Base-by-base conservation (phyloP, 1,140 invertebrate species). In the Uloborus diversus region DNA sequence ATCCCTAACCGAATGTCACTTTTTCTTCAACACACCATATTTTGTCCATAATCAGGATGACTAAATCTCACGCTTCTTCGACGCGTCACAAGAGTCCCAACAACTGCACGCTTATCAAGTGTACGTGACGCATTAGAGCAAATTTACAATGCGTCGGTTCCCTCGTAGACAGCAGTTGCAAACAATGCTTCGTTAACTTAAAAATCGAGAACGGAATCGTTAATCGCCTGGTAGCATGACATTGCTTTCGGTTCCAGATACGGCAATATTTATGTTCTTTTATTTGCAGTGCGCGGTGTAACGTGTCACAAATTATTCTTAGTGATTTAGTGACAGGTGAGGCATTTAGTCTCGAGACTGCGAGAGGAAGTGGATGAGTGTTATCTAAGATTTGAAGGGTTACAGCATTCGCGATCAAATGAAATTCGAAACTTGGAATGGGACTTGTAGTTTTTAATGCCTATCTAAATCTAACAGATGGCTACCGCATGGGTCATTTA, bases 101-200 rank as follows among this genome's bases (percentile, higher is more conserved):
- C 11, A 25, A 59, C 25, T 28, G 27, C 7, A 13, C 57, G 32
- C 53, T 71, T 71, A 71, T 71, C 69, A 71, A n/a, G n/a, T 7
- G 53, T 71, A 71, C 32, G 69, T 59, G 53, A 59, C 30, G 51
- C 69, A 71, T 71, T 71, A 71, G 28, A 56, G 23, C 69, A 59
- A 71, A 71, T 71, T 71, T 61, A 71, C 47, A 23, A 30, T 51
- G 28, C 49, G 17, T 53, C 49, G 17, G 17, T n/a, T 5, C 11
- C 7, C 17, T 7, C 17, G 5, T n/a, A 5, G 20, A 20, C 49
- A 42, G 61, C 37, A 13, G 17, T 42, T 71, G 17, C 33, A 71
- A 71, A 71, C 69, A 71, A 71, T 71, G 69, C 69, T 71, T 71
- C 69, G 69, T 71, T 71, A 71, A 53, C 69, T 61, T 71, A 59